Conservation (phyloP, 2,888 invertebrate species). For the Limnephilus rhombicus region DNA sequence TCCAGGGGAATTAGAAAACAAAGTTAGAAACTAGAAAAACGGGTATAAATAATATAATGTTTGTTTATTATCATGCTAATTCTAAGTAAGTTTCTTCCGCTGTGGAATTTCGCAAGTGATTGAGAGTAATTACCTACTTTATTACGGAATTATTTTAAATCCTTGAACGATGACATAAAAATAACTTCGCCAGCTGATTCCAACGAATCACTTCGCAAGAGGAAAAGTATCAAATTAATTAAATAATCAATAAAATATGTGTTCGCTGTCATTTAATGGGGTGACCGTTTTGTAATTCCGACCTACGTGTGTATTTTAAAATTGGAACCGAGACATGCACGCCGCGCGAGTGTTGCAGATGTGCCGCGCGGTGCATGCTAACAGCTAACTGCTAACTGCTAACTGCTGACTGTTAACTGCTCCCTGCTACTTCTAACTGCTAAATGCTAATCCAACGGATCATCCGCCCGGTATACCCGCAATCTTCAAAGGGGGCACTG, state of each 20-base stretch:
- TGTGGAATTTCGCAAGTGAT: neutral
- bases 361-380: slow-evolving; percentile 2
- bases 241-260: neutral
- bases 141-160: neutral
- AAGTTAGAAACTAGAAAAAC: no score
- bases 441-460: neutral
- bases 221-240: neutral
- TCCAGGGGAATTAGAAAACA: no score
- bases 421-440: neutral
- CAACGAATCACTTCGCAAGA: neutral
- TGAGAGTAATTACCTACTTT: no score
- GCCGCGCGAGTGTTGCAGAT: neutral
- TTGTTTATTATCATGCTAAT: no score
- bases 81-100: no score
- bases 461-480: neutral
- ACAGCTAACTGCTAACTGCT: neutral
- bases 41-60: no score
- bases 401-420: neutral
- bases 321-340: slow-evolving; percentile 27
- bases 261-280: neutral
- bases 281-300: neutral
- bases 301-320: slow-evolving; percentile 16
- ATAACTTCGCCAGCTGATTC: neutral
- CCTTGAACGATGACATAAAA: neutral
- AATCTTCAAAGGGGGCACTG: neutral